Base-by-base conservation (phyloP, 2,888 invertebrate genomes). In the Pristionchus japonicus region DNA sequence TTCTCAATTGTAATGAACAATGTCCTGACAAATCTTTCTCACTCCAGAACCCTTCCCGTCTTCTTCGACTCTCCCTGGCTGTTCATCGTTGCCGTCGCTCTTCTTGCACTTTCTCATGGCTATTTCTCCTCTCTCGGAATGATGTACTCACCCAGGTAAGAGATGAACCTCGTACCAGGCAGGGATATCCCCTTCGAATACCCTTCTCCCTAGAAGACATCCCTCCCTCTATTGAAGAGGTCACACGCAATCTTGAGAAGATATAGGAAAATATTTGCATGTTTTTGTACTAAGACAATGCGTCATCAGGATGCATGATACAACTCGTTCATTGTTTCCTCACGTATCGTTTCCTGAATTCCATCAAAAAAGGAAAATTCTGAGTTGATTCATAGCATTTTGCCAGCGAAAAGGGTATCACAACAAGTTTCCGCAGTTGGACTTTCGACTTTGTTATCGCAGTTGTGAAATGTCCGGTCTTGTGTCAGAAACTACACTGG, bases 101-200 rank as follows among this genome's bases (percentile, higher is more conserved):
- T 97, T 1, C 96, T 98, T 96, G 97, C 97, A 13, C 96, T 98
- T 93, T 97, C 97, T 87, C 97, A 97, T 67, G 99, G 99, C 0
- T 99, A 99, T 94, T 97, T 97, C 92, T 98, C 97, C 95, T 97
- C 97, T 34, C 95, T 98, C 37, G 96, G 96, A 84, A 97, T 98
- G 97, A 98, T 98, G 97, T 98, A 97, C 95, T 97, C 97, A 87
- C 97, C 97, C 77, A 96, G 96, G 86, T 86, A 17, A 70, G 23
- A 47, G 23, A 57, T 57, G 20, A 57, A 9, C 9, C 9, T 57
- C n/a, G n/a, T n/a, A n/a, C n/a, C 23, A n/a, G 4, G 23, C 57
- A n/a, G 57, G 57, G 57, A 57, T 57, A n/a, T 57, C n/a, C 6
- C 57, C 23, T 20, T 9, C 57, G 9, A 57, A 23, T 57, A 57